Conservation (phyloP, 2,113 vertebrate genomes). For the Terrapene triunguis region DNA sequence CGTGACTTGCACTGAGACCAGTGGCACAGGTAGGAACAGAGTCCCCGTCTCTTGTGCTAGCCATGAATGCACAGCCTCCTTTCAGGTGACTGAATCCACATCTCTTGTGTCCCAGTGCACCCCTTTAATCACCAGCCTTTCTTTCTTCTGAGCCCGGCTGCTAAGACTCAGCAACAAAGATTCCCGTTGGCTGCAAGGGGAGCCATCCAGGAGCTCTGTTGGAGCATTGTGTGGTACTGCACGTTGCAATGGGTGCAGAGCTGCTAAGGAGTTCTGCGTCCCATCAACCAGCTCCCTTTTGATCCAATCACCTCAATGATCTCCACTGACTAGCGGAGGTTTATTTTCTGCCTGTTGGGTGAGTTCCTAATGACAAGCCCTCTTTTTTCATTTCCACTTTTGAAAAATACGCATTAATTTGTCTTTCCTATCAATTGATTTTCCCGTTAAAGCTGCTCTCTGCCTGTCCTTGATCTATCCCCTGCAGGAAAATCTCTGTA, state of each 20-base stretch:
- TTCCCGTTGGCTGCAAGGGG: neutral
- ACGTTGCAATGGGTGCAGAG: rapidly evolving
- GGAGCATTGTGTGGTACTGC: rapidly evolving
- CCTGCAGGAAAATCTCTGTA: constrained; percentile 35
- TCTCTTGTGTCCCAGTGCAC: neutral
- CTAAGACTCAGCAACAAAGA: too few relatives aligned
- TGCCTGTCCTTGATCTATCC: constrained; percentile 56
- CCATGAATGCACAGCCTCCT: neutral
- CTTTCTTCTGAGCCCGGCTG: too few relatives aligned
- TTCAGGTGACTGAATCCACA: too few relatives aligned
- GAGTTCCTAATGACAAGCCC: neutral
- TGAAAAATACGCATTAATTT: neutral
- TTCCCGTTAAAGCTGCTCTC: constrained; percentile 42
- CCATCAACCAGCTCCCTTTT: neutral
- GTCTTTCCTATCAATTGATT: constrained; percentile 60
- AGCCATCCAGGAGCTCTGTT: rapidly evolving
- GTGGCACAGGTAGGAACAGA: neutral
- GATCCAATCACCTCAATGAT: neutral
- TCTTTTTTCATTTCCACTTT: neutral
- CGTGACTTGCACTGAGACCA: neutral
- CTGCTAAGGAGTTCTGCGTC: neutral
- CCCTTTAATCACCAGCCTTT: neutral
- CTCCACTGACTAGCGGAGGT: too few relatives aligned
- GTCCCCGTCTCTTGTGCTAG: neutral
- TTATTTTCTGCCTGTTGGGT: neutral